A percentile compares a stretch with the other conserved stretches of the same genome.
Evolutionary conservation across 2,113 vertebrate genomes (phyloP).

Genomic region (Silurus asotus): DNA sequence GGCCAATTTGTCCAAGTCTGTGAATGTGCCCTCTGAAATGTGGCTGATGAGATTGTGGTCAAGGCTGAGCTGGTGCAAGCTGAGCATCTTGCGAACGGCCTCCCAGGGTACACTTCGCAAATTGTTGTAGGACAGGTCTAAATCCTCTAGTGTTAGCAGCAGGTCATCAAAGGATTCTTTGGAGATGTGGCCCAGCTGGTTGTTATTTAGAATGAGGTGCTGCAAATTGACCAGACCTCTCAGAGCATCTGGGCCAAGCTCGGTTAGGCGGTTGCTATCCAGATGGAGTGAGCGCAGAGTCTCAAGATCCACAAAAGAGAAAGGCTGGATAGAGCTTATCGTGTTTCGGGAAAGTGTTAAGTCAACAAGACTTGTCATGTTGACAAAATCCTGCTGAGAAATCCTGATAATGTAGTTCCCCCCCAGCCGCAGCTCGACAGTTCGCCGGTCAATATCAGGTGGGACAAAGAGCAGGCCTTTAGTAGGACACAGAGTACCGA

Average conservation of each 20-base stretch:
- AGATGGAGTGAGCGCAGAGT: constrained; percentile 92
- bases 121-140: constrained; percentile 98
- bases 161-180: constrained; percentile 88
- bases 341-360: constrained; percentile 95
- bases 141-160: constrained; percentile 87
- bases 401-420: constrained; percentile 97
- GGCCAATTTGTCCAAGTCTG: constrained; percentile 88
- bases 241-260: constrained; percentile 87
- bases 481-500: constrained; percentile 93
- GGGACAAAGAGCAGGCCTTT: constrained; percentile 97
- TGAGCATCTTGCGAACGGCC: constrained; percentile 90
- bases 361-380: constrained; percentile 97
- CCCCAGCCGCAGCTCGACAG: constrained; percentile 92
- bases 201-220: constrained; percentile 97
- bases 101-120: constrained; percentile 90
- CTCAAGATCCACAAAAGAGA: constrained; percentile 92
- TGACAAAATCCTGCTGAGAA: constrained; percentile 90
- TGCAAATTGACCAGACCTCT: constrained; percentile 92
- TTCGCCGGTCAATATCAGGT: constrained; percentile 88
- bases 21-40: constrained; percentile 91
- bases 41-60: constrained; percentile 92
- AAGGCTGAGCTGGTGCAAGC: constrained; percentile 93
- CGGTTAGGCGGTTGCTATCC: constrained; percentile 89
- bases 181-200: constrained; percentile 85
- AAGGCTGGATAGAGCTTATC: constrained; percentile 91